Evolutionary conservation across 2,797 vertebrate genomes (phyloP), one percentile per base, ranked within the genome.

Genomic region (Muraenolepis orangiensis): DNA sequence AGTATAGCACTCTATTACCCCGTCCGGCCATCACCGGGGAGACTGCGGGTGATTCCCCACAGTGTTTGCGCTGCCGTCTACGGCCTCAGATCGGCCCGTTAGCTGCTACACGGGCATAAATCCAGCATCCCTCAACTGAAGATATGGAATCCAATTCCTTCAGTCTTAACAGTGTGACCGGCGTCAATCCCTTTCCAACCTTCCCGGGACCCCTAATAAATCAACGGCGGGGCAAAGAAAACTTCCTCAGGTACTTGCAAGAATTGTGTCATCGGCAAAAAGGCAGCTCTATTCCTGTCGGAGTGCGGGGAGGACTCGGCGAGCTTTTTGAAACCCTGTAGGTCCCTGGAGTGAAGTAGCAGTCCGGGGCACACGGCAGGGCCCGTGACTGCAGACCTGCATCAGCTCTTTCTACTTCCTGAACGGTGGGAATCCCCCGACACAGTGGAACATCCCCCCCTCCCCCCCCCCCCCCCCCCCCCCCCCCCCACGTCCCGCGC

Each of bases 401-500:
- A 30, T 85, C 76, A 76, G 80, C 82, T 84, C 83, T 82, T 72
- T 78, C 46, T 74, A 84, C 84, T 87, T 85, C 86, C 87, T 81
- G 70, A 89, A 80, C 84, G 81, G 88, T 87, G 85, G 90, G 89
- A 91, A 92, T 89, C 67, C 84, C 32, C 88, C 86, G 74, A 69
- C 76, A 70, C 82, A 76, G 74, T 78, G 83, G 87, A 86, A 84
- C 79, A 83, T 89, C 86, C 84, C 86, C 89, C 87, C 82, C 86
- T 87, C 86, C 82, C 82, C 74, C 86, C 84, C 86, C 89, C 87
- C 82, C 86, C 87, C 86, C 82, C 82, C 74, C 86, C 84, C 86
- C 89, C 87, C 82, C 86, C 87, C 86, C 82, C 82, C 74, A n/a
- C n/a, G n/a, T n/a, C 86, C 89, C 87, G 82, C 86, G 87, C 86